phyloP scores from a whole-genome alignment of 2,888 invertebrate genomes.

The Epirrhoe tristata region DNA sequence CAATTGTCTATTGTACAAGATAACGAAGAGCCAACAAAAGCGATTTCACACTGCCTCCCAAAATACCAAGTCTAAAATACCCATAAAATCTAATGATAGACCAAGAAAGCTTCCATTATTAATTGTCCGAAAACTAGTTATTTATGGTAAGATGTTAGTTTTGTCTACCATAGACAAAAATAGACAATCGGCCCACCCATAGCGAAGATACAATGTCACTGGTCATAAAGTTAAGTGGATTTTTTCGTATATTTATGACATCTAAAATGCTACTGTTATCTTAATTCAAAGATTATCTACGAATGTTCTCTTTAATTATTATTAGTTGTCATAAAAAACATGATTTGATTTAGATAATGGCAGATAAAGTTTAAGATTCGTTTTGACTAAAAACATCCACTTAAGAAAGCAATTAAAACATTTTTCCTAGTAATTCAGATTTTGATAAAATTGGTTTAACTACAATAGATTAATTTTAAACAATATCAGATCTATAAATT shows the following conservation, averaged over 20 bases:
- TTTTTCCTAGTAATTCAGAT: conserved; percentile 25
- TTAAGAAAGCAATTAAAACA: conserved; percentile 19
- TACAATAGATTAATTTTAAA: conserved; percentile 5
- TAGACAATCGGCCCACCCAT: conserved; percentile 78
- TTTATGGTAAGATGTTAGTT: conserved; percentile 73
- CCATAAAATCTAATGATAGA: conserved; percentile 65
- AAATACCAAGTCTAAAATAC: conserved; percentile 51
- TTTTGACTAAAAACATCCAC: conserved; percentile 25
- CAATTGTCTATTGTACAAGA: conserved; percentile 25
- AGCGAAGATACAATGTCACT: conserved; percentile 62
- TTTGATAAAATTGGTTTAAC: conserved; percentile 26
- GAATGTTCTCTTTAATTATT: conserved; percentile 56
- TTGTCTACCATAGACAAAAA: conserved; percentile 69
- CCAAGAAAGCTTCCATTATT: conserved; percentile 72
- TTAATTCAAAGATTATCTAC: conserved; percentile 47
- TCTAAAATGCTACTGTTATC: conserved; percentile 63
- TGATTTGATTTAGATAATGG: conserved; percentile 46
- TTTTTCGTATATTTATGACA: conserved; percentile 62
- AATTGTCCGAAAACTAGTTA: conserved; percentile 81
- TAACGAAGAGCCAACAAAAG: conserved; percentile 34
- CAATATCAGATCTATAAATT: neutral
- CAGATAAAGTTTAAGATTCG: conserved; percentile 41
- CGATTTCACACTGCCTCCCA: conserved; percentile 40
- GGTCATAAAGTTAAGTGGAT: conserved; percentile 69
- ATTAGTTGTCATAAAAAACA: conserved; percentile 47